These are phyloP conservation scores for Serinus canaria DNA, from an alignment of 2,113 vertebrate species.

Conservation along the genomic window DNA sequence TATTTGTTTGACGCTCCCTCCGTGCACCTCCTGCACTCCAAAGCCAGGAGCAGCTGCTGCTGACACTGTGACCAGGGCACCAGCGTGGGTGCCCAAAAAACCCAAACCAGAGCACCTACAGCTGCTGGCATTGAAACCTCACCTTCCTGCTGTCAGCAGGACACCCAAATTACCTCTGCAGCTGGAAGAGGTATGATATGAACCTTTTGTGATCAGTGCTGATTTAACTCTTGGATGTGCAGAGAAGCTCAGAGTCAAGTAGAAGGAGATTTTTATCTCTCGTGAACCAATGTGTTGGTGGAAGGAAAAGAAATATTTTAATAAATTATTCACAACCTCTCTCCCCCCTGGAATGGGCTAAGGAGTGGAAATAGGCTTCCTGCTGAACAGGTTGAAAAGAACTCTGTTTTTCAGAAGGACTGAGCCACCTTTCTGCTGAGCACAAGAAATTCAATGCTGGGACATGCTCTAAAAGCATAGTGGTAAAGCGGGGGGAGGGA, in stretches of 20 bases:
- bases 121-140: neutral
- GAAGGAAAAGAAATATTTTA: constrained; percentile 40
- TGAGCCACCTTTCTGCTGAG: constrained; percentile 45
- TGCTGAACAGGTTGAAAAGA: constrained; percentile 61
- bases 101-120: neutral
- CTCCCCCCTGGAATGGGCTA: neutral
- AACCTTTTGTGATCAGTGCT: neutral
- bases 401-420: constrained; percentile 17
- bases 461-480: neutral
- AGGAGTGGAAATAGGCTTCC: constrained; percentile 30
- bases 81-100: fast-evolving
- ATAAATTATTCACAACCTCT: constrained; percentile 56
- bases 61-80: neutral
- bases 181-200: neutral
- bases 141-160: neutral
- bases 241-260: neutral
- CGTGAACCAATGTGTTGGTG: neutral
- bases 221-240: neutral
- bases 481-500: neutral
- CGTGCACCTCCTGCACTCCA: fast-evolving
- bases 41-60: fast-evolving
- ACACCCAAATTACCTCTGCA: neutral
- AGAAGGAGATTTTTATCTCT: constrained; percentile 17
- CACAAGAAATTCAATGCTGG: neutral
- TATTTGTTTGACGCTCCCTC: fast-evolving